Percentiles rank a stretch among this genome's conserved stretches.
Evolutionary conservation across 2,797 vertebrate genomes (phyloP).

Genomic region (Crypturellus tataupa): DNA sequence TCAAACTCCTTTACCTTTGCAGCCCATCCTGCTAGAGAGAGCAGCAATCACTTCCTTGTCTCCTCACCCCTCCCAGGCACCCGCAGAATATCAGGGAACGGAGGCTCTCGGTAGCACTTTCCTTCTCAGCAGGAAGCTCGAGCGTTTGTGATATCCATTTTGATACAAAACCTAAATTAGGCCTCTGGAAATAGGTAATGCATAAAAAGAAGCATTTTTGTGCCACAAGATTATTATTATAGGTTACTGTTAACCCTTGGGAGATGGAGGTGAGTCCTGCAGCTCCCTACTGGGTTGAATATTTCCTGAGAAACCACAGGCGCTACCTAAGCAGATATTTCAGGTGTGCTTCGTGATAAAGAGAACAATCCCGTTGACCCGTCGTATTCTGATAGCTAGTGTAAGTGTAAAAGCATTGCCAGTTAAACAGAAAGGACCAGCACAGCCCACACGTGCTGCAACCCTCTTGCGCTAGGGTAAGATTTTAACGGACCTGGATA

Average conservation of each 20-base stretch:
- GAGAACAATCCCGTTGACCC: constrained; percentile 75
- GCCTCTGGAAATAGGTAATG: constrained; percentile 85
- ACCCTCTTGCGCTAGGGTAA: not conserved
- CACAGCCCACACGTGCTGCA: constrained; percentile 27
- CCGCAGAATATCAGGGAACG: constrained; percentile 53
- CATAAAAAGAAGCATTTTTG: constrained; percentile 83
- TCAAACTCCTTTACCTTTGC: constrained; percentile 39
- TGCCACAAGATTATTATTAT: constrained; percentile 84
- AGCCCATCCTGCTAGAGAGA: constrained; percentile 19
- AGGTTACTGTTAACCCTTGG: constrained; percentile 84
- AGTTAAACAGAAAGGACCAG: constrained; percentile 79
- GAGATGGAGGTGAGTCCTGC: constrained; percentile 79
- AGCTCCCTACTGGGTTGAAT: constrained; percentile 76
- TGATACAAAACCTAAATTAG: constrained; percentile 84
- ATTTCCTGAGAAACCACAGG: constrained; percentile 79
- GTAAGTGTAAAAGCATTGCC: constrained; percentile 58
- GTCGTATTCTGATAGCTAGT: constrained; percentile 63
- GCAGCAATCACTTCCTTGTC: constrained; percentile 57
- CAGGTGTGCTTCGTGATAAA: constrained; percentile 59
- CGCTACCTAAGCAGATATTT: constrained; percentile 69
- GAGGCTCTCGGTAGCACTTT: constrained; percentile 76
- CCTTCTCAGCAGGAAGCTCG: constrained; percentile 78
- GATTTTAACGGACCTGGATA: constrained; percentile 10
- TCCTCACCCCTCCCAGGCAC: constrained; percentile 66
- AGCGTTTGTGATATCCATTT: constrained; percentile 83